phyloP scores from a whole-genome alignment of 1,140 invertebrate genomes.

The Dreissena polymorpha region DNA sequence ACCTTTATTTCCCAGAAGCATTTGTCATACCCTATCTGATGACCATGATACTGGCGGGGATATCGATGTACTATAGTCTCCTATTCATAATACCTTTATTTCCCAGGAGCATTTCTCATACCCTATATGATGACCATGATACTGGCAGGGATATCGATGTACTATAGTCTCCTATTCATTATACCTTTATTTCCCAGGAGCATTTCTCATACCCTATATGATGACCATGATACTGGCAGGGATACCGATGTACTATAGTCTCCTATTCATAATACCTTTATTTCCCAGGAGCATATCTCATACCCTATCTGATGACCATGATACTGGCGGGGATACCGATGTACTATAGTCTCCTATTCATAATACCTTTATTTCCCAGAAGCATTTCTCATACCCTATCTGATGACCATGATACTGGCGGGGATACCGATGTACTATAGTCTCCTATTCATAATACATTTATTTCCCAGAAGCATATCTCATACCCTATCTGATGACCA shows the following conservation, averaged over 20 bases:
- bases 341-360: slow-evolving; percentile 84
- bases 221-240: slow-evolving; percentile 95
- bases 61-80: slow-evolving; percentile 93
- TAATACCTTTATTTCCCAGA: slow-evolving; percentile 75
- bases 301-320: slow-evolving; percentile 96
- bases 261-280: neutral
- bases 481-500: slow-evolving; percentile 95
- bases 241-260: slow-evolving; percentile 94
- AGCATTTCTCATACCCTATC: slow-evolving; percentile 97
- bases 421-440: slow-evolving; percentile 97
- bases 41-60: slow-evolving; percentile 94
- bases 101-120: slow-evolving; percentile 92
- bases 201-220: slow-evolving; percentile 97
- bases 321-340: slow-evolving; percentile 97
- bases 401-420: slow-evolving; percentile 94
- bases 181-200: slow-evolving; percentile 80
- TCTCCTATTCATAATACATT: neutral
- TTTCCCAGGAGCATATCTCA: slow-evolving; percentile 90
- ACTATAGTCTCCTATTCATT: slow-evolving; percentile 80
- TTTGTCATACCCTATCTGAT: slow-evolving; percentile 98
- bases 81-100: neutral
- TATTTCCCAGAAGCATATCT: slow-evolving; percentile 89
- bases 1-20: slow-evolving; percentile 82
- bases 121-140: slow-evolving; percentile 96
- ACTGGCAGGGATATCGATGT: slow-evolving; percentile 98